A percentile compares a stretch with the other conserved stretches of the same genome.
phyloP scores from a whole-genome alignment of 2,888 invertebrate species.

The Thymelicus acteon region DNA sequence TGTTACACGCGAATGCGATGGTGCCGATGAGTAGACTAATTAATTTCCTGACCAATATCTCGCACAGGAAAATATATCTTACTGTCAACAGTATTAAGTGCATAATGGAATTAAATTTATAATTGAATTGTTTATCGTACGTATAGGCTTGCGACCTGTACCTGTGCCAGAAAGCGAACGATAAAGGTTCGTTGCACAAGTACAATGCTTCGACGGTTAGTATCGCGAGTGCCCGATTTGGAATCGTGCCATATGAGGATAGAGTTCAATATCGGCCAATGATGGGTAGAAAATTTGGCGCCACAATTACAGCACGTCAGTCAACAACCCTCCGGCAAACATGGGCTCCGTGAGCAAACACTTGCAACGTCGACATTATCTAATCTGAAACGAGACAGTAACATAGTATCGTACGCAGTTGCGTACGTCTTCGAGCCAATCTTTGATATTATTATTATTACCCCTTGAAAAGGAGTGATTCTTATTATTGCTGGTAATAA shows the following conservation, averaged over 20 bases:
- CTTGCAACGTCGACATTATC: constrained; percentile 68
- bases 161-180: constrained; percentile 50
- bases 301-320: constrained; percentile 51
- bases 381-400: constrained; percentile 69
- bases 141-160: constrained; percentile 42
- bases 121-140: constrained; percentile 33
- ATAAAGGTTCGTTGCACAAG: constrained; percentile 38
- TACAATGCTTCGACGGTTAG: constrained; percentile 8
- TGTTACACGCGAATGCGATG: constrained; percentile 8
- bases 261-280: constrained; percentile 56
- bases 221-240: constrained; percentile 42
- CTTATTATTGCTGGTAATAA: too few relatives aligned
- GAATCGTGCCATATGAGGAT: constrained; percentile 40
- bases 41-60: constrained; percentile 1
- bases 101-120: constrained; percentile 2
- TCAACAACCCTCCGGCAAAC: constrained; percentile 69
- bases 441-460: too few relatives aligned
- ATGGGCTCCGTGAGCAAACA: constrained; percentile 71
- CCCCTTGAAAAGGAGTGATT: too few relatives aligned
- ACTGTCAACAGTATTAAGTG: background rate
- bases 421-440: background rate
- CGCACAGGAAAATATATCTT: background rate
- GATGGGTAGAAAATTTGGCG: constrained; percentile 50
- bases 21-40: constrained; percentile 2
- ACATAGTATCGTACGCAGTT: constrained; percentile 41